Conservation (phyloP, 2,797 vertebrate genomes). For the Euphonia xanthogaster region DNA sequence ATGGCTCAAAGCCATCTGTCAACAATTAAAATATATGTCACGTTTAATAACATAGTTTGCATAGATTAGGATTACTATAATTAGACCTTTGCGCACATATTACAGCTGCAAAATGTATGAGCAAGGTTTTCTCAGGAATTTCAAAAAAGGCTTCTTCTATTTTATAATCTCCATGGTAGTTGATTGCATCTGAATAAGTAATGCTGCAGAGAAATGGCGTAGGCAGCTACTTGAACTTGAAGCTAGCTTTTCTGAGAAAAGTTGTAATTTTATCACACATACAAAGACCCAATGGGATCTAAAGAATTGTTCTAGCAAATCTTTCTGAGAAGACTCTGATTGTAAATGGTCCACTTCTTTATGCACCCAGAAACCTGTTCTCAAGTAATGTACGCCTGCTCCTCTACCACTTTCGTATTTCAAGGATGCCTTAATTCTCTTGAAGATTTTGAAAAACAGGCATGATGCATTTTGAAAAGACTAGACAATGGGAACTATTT, state of each 20-base stretch:
- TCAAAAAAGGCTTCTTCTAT: not conserved
- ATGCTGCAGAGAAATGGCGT: not conserved
- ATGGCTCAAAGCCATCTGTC: slow-evolving; percentile 54
- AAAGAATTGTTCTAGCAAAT: slow-evolving; percentile 1
- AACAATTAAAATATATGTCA: slow-evolving; percentile 62
- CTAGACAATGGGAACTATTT: not conserved
- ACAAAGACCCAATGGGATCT: not conserved
- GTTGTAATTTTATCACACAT: not conserved
- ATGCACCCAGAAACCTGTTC: not conserved
- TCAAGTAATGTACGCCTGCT: not conserved
- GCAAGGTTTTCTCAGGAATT: slow-evolving; percentile 16
- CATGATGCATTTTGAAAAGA: slow-evolving; percentile 1
- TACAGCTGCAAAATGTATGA: slow-evolving; percentile 51
- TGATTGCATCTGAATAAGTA: slow-evolving; percentile 69
- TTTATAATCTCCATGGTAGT: slow-evolving; percentile 27
- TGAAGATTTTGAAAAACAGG: not conserved
- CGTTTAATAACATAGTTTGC: slow-evolving; percentile 22
- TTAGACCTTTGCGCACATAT: slow-evolving; percentile 24
- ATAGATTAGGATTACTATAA: slow-evolving; percentile 61
- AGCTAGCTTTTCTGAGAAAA: slow-evolving; percentile 10
- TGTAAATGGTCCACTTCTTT: not conserved
- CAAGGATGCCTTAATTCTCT: slow-evolving; percentile 1
- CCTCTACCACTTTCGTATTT: not conserved
- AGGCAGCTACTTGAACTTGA: slow-evolving; percentile 19
- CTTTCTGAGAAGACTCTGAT: slow-evolving; percentile 7